Conservation (phyloP, 2,888 invertebrate genomes). For the Acanthococcus lagerstroemiae region DNA sequence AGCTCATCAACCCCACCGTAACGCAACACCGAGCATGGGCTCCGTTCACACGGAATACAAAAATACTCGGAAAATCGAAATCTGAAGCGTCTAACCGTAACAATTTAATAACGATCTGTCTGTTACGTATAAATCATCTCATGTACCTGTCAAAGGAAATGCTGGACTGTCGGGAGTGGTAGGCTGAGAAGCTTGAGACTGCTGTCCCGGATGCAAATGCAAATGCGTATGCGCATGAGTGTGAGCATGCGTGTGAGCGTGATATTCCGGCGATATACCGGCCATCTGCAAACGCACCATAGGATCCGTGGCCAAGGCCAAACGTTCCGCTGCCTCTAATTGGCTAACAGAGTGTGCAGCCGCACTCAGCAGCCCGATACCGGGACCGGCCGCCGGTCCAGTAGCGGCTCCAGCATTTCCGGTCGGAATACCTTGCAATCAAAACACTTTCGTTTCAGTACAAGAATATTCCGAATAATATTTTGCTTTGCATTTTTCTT, state of each 20-base stretch:
- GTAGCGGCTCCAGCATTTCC: neutral
- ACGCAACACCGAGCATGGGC: too few relatives aligned
- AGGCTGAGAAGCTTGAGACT: constrained; percentile 52
- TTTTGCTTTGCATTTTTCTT: neutral
- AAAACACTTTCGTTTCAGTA: constrained; percentile 14
- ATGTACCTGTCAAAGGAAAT: too few relatives aligned
- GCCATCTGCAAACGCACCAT: constrained; percentile 90
- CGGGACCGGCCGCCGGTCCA: constrained; percentile 9
- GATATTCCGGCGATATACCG: constrained; percentile 76
- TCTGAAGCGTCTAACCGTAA: too few relatives aligned
- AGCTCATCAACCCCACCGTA: too few relatives aligned
- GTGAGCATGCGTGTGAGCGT: constrained; percentile 86
- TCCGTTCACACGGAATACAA: too few relatives aligned
- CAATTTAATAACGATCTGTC: too few relatives aligned
- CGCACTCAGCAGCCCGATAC: too few relatives aligned
- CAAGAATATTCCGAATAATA: neutral
- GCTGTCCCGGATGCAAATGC: constrained; percentile 58
- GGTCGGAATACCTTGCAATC: constrained; percentile 14
- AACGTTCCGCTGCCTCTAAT: constrained; percentile 55
- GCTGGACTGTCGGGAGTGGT: too few relatives aligned
- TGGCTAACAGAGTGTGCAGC: constrained; percentile 4
- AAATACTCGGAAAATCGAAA: too few relatives aligned
- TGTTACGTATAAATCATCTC: too few relatives aligned
- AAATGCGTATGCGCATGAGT: constrained; percentile 85
- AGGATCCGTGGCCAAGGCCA: constrained; percentile 79